Evolutionary conservation across 2,888 invertebrate species (phyloP), one percentile per base, ranked within the genome.

Genomic region (Clitarchus hookeri): DNA sequence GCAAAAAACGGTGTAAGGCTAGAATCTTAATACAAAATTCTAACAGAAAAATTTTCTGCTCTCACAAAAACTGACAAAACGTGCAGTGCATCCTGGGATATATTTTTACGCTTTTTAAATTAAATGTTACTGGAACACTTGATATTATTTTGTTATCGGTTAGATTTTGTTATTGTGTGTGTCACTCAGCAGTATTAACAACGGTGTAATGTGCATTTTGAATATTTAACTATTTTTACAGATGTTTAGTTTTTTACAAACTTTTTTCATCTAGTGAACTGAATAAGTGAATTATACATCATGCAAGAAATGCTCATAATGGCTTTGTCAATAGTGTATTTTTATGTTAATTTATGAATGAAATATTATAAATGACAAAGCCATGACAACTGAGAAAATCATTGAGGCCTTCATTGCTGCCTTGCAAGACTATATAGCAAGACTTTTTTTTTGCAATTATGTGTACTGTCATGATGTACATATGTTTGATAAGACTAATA

Each of bases 161-260:
- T 65, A 23, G 65, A 65, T 65, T 65, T 65, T 65, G 19, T 19
- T 65, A 19, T 36, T 53, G 53, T 53, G 23, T 12, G 65, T 2
- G 23, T 23, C 65, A n/a, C 16, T 65, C 65, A 65, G 8, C 65
- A 65, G 65, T 65, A 65, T 65, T 65, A 65, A 65, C 65, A 65
- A 65, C 23, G 8, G 19, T 65, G 65, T 65, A 65, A n/a, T 65
- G 19, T 65, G 65, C 65, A 65, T 65, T 65, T 65, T 19, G n/a
- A n/a, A 65, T 65, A 65, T 65, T 65, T 65, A n/a, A 65, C n/a
- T 65, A 65, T 19, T 65, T 65, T 65, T 65, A 65, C 65, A 65
- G 6, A 65, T 65, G 6, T 65, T 23, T 23, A 65, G 19, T 65
- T 65, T 65, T 65, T 65, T 65, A 65, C 65, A 23, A 65, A 65